A percentile compares a stretch with the other conserved stretches of the same genome.
Conservation (phyloP, 2,113 vertebrate species). For the Nestor notabilis region DNA sequence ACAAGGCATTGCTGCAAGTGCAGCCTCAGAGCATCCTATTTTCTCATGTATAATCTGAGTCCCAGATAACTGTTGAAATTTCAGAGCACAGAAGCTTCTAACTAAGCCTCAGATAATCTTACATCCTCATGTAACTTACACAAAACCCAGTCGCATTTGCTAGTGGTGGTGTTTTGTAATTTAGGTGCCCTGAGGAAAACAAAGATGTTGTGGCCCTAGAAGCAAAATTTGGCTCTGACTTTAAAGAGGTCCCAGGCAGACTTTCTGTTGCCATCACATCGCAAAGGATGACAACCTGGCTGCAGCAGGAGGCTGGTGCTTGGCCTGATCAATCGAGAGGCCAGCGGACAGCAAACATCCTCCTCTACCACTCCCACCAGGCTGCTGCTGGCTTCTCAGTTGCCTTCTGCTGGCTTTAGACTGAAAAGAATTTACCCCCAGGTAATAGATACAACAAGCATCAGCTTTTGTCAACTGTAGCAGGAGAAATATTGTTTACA, state of each 20-base stretch:
- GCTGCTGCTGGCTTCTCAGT: not conserved
- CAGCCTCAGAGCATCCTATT: accelerated
- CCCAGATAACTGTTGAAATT: accelerated
- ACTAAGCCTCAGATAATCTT: not conserved
- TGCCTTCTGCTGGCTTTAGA: not conserved
- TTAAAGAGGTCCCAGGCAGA: not conserved
- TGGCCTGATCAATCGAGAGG: accelerated
- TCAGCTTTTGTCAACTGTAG: not conserved
- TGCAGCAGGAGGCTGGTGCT: not conserved
- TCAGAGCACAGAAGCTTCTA: not conserved
- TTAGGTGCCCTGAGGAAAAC: not conserved
- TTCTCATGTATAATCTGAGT: accelerated
- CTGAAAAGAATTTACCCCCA: not conserved
- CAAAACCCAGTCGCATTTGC: not conserved
- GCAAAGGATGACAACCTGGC: not conserved
- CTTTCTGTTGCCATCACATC: not conserved
- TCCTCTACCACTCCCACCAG: not conserved
- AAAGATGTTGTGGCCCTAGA: accelerated
- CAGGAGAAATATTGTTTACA: not conserved
- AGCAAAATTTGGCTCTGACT: not conserved
- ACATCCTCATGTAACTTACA: accelerated
- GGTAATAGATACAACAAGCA: not conserved
- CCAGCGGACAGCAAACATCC: not conserved
- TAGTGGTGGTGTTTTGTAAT: not conserved
- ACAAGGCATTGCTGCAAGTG: accelerated